Percentiles rank a stretch among this genome's conserved stretches.
Evolutionary conservation across 1,140 invertebrate genomes (phyloP).

Genomic region (Helicoverpa armigera): DNA sequence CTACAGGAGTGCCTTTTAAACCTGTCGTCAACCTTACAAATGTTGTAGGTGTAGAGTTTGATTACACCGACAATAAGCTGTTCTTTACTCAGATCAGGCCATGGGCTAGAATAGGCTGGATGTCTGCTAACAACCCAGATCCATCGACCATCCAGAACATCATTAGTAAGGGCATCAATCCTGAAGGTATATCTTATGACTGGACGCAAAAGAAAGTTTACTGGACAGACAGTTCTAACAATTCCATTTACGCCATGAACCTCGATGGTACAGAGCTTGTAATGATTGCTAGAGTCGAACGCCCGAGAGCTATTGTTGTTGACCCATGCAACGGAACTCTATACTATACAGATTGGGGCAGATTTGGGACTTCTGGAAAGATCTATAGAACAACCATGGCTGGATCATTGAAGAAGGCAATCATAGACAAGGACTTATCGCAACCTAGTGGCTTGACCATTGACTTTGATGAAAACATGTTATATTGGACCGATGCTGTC

Average conservation of each 20-base stretch:
- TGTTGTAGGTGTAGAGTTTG: constrained; percentile 98
- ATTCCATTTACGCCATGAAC: constrained; percentile 98
- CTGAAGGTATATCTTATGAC: constrained; percentile 98
- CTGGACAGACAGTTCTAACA: constrained; percentile 98
- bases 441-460: constrained; percentile 98
- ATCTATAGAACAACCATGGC: constrained; percentile 99
- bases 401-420: constrained; percentile 95
- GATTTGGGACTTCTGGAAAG: constrained; percentile 96
- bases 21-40: constrained; percentile 97
- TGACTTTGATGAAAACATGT: constrained; percentile 97
- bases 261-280: constrained; percentile 95
- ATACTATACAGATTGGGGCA: constrained; percentile 97
- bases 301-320: constrained; percentile 97
- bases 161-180: constrained; percentile 94
- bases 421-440: constrained; percentile 96
- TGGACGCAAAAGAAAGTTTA: constrained; percentile 99
- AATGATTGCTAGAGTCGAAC: constrained; percentile 96
- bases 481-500: constrained; percentile 99
- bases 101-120: constrained; percentile 94
- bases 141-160: constrained; percentile 90
- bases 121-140: constrained; percentile 90
- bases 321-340: constrained; percentile 98
- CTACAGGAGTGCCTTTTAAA: constrained; percentile 94
- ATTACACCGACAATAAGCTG: constrained; percentile 95
- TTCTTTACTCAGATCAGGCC: constrained; percentile 97